Percentiles rank a stretch among this genome's conserved stretches.
Evolutionary conservation across 2,888 invertebrate species (phyloP).

Genomic region (Ryuthela nishihirai): DNA sequence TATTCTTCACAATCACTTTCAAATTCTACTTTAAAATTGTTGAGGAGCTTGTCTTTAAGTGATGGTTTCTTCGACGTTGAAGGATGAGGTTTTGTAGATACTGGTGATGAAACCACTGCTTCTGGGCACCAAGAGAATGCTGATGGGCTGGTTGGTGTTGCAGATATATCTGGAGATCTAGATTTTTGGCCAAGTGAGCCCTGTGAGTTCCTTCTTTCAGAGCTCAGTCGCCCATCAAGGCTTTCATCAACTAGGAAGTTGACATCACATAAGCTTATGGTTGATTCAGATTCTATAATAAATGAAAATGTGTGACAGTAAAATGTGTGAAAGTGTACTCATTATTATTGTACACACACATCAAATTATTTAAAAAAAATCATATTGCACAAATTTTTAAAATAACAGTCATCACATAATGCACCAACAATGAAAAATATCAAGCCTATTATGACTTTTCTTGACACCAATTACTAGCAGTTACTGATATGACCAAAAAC

Average conservation of each 20-base stretch:
- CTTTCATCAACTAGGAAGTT: slow-evolving; percentile 35
- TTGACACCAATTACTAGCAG: too few relatives aligned
- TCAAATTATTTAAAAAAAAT: not conserved
- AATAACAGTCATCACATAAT: too few relatives aligned
- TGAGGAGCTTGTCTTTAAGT: slow-evolving; percentile 31
- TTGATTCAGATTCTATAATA: slow-evolving; percentile 26
- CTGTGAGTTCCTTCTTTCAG: slow-evolving; percentile 25
- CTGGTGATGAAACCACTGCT: slow-evolving; percentile 13
- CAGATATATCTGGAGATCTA: slow-evolving; percentile 32
- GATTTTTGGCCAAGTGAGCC: slow-evolving; percentile 29
- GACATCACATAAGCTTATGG: slow-evolving; percentile 34
- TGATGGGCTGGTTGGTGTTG: slow-evolving; percentile 35
- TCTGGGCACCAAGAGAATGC: slow-evolving; percentile 37
- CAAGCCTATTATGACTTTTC: too few relatives aligned
- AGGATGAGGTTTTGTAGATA: slow-evolving; percentile 11
- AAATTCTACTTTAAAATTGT: slow-evolving; percentile 31
- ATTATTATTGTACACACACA: not conserved
- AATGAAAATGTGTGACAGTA: too few relatives aligned
- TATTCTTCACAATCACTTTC: slow-evolving; percentile 32
- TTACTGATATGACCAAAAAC: too few relatives aligned
- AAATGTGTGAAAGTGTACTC: not conserved
- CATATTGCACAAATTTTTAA: too few relatives aligned
- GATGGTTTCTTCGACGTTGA: slow-evolving; percentile 22
- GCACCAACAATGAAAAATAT: too few relatives aligned
- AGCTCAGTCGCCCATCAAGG: slow-evolving; percentile 12